These are phyloP conservation scores for Mustela nigripes DNA, from an alignment of 2,113 vertebrate species.

Conservation along the genomic window DNA sequence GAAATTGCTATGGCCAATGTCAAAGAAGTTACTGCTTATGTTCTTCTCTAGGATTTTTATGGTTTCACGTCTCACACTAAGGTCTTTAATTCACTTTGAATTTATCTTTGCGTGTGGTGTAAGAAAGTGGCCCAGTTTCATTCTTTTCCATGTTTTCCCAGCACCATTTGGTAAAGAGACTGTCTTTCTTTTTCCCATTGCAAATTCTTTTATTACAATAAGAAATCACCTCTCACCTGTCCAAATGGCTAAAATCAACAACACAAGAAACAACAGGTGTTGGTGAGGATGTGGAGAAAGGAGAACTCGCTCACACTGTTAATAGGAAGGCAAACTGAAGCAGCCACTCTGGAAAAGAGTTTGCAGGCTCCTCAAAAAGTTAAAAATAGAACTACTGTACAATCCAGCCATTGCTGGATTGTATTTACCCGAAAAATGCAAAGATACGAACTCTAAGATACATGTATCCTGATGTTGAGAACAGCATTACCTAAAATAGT, in stretches of 20 bases:
- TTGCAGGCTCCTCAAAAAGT: neutral
- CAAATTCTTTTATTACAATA: too few species aligned
- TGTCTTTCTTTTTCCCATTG: too few species aligned
- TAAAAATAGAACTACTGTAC: neutral
- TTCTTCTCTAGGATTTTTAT: too few species aligned
- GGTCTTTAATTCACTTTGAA: too few species aligned
- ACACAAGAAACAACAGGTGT: neutral
- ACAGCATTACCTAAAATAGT: neutral
- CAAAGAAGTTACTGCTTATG: too few species aligned
- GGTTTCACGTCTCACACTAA: too few species aligned
- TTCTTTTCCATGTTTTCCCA: too few species aligned
- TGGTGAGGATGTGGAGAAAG: neutral
- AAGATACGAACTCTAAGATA: neutral
- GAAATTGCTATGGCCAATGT: too few species aligned
- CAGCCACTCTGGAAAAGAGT: neutral
- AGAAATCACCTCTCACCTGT: neutral
- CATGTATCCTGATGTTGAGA: neutral
- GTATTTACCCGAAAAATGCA: neutral
- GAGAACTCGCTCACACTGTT: neutral
- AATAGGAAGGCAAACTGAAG: neutral
- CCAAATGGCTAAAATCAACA: neutral
- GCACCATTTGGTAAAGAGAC: too few species aligned
- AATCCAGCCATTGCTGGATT: neutral
- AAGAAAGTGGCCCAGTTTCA: too few species aligned
- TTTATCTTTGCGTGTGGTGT: too few species aligned